A percentile compares a stretch with the other conserved stretches of the same genome.
Evolutionary conservation across 1,140 invertebrate genomes (phyloP).

Genomic region (Drosophila serrata): DNA sequence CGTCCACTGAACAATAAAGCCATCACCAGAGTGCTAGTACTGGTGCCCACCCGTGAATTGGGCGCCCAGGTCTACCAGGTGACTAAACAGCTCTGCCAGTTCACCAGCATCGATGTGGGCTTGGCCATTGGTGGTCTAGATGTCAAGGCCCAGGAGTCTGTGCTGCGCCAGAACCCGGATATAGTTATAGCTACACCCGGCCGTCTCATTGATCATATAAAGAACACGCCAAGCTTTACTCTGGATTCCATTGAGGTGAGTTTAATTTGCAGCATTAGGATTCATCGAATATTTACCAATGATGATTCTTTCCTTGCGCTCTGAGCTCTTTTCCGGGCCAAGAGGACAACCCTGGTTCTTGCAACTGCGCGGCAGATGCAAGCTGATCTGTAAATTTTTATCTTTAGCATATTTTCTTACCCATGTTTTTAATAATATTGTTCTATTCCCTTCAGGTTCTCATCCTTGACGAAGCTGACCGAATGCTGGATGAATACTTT

Average conservation of each 20-base stretch:
- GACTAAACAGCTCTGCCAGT: conserved; percentile 95
- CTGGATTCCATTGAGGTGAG: conserved; percentile 95
- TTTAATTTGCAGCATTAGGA: too few relatives aligned
- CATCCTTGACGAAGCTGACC: conserved; percentile 85
- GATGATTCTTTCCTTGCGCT: conserved; percentile 85
- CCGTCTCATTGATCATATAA: conserved; percentile 93
- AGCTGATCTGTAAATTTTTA: conserved; percentile 45
- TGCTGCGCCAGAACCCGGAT: conserved; percentile 96
- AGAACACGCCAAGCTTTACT: conserved; percentile 93
- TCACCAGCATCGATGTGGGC: conserved; percentile 93
- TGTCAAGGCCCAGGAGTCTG: conserved; percentile 95
- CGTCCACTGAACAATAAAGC: conserved; percentile 88
- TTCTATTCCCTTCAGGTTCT: conserved; percentile 51
- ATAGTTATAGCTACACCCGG: conserved; percentile 99
- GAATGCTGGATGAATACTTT: conserved; percentile 99
- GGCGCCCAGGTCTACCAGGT: conserved; percentile 97
- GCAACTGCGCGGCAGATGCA: conserved; percentile 58
- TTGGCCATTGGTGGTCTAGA: conserved; percentile 97
- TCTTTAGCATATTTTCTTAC: background rate
- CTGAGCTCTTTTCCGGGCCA: conserved; percentile 53
- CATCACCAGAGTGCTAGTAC: conserved; percentile 94
- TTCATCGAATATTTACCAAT: too few relatives aligned
- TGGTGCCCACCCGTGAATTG: conserved; percentile 98
- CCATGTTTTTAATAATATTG: background rate
- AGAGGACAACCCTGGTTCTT: conserved; percentile 63